Evolutionary conservation across 2,113 vertebrate species (phyloP), one percentile per base, ranked within the genome.

Genomic region (Poeciliopsis retropinna): DNA sequence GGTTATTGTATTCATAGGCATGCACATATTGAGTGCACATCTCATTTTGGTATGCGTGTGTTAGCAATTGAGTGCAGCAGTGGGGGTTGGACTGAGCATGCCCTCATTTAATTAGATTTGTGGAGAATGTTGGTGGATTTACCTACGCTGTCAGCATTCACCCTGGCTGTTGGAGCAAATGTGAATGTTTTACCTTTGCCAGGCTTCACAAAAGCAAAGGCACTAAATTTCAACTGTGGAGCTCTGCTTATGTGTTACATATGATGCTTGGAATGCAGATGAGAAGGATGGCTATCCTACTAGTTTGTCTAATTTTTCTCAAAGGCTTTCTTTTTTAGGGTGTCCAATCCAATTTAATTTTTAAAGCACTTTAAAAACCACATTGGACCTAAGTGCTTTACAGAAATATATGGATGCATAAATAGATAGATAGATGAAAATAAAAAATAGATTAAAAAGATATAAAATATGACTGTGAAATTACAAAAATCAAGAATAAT

Each of bases 61-160:
- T 44, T 28, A 54, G 83, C 39, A 69, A 37, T 80, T 14, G 85
- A 79, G 79, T 57, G 57, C 60, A 74, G 83, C 72, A 27, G 83
- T 84, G 89, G 85, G 84, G 84, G 83, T 83, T 84, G 85, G 44
- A 12, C 88, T 85, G 85, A 86, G 89, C 89, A 72, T 82, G 88
- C 80, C 82, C 86, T 30, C 83, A 88, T 91, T 90, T 91, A 95
- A 95, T 94, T 94, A 87, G 92, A 93, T 95, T 95, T 94, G 89
- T 88, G 85, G 91, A 93, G 93, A 94, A 95, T 95, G 93, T 93
- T 79, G 84, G 84, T 85, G 82, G 82, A 91, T 92, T 93, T 93
- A 89, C 92, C 89, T 92, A 76, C 78, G 85, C 90, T 91, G 88
- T 92, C 91, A 93, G 89, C 80, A 70, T 87, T 87, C 82, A 81